Evolutionary conservation across 2,797 vertebrate genomes (phyloP), one percentile per base, ranked within the genome.

Genomic region (Benthosema pterotum): DNA sequence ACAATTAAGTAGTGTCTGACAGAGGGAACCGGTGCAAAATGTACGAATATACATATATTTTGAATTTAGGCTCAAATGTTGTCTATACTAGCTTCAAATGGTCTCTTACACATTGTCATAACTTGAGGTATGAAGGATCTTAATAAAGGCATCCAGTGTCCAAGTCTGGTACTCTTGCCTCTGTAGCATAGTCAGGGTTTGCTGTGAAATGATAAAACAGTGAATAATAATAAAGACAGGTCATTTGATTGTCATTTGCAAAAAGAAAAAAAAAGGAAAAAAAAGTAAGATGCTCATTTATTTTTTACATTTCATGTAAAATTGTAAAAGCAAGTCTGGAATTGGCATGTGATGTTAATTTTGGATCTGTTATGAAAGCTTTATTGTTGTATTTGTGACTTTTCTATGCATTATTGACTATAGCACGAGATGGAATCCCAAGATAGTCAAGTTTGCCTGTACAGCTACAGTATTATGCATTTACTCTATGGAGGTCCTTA

Each of bases 361-460:
- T 87, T 72, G 53, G 84, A 86, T 80, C 57, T 75, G 57, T 77
- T 78, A 89, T 82, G 73, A 89, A 89, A 88, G 82, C 83, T 90
- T 88, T 89, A 86, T 78, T 80, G 83, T 86, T 83, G 81, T 85
- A 80, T 74, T 83, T 84, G 74, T 86, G 80, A 84, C 89, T 87
- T 73, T 77, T 84, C 87, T 91, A 92, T 92, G 91, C 91, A 91
- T n/a, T 91, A 89, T 87, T 71, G 86, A 77, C 72, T 87, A 87
- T 87, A 85, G 80, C 84, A 88, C 87, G 83, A 87, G 83, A 88
- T 85, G 77, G 84, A 80, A 65, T 59, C 51, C 51, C 64, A 72
- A 74, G 64, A 72, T 47, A 64, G 48, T 83, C 82, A 69, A 70
- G 88, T 89, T 86, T 82, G 63, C 84, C 86, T 85, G 67, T 83